Base-by-base conservation (phyloP, 2,888 invertebrate genomes). In the Ganaspis brasiliensis region DNA sequence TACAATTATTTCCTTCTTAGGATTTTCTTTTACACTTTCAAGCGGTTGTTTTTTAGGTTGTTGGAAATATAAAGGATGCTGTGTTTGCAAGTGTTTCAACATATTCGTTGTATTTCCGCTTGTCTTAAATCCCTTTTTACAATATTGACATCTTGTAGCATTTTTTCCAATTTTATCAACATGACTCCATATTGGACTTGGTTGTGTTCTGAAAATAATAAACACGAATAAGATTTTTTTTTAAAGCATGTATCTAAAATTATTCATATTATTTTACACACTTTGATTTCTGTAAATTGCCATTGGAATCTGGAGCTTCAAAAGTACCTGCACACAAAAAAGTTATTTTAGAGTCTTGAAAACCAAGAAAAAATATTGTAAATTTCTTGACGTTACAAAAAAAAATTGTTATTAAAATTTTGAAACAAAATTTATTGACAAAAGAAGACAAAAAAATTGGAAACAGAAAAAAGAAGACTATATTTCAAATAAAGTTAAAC, bases 181-280 rank as follows among this genome's bases (percentile, higher is more conserved):
- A n/a, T 49, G 49, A 49, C n/a, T n/a, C 49, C 2, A 49, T 3
- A 49, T 49, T 6, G 16, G 49, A 5, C 49, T 49, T 49, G 49
- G 49, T n/a, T 49, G 49, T n/a, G n/a, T n/a, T n/a, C 49, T 49
- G n/a, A n/a, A 49, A 49, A n/a, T 49, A 49, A 49, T 49, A 49
- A n/a, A n/a, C n/a, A n/a, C n/a, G n/a, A n/a, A n/a, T n/a, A n/a
- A n/a, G n/a, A n/a, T n/a, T n/a, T n/a, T n/a, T n/a, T n/a, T n/a
- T n/a, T n/a, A n/a, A n/a, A n/a, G n/a, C n/a, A n/a, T n/a, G n/a
- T n/a, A n/a, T n/a, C n/a, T n/a, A n/a, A n/a, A n/a, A n/a, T n/a
- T n/a, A n/a, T n/a, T n/a, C n/a, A 40, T 40, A 40, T 40, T 40
- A 12, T 40, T 40, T 14, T 40, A 40, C 40, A 3, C 14, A 40